phyloP scores from a whole-genome alignment of 2,888 invertebrate species.

The Meteorus colon region DNA sequence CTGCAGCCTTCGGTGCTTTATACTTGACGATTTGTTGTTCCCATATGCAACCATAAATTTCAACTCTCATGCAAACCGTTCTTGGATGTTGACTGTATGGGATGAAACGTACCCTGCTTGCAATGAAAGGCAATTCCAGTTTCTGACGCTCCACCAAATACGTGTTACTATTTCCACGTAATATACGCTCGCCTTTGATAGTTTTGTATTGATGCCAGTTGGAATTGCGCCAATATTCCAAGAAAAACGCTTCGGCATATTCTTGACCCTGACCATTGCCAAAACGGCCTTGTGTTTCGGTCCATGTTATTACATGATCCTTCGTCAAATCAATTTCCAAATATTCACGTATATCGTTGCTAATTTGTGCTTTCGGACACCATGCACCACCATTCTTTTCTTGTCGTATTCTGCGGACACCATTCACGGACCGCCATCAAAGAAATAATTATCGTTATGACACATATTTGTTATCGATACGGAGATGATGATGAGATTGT shows the following conservation, averaged over 20 bases:
- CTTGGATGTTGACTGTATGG: constrained; percentile 90
- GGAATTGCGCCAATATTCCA: constrained; percentile 86
- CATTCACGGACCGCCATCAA: no score
- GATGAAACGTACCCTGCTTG: constrained; percentile 89
- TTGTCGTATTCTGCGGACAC: constrained; percentile 79
- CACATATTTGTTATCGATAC: no score
- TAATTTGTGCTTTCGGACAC: constrained; percentile 90
- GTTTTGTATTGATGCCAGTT: constrained; percentile 89
- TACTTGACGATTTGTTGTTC: constrained; percentile 81
- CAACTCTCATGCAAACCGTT: constrained; percentile 94
- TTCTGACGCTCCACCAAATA: constrained; percentile 82
- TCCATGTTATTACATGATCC: constrained; percentile 86
- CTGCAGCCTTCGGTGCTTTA: constrained; percentile 80
- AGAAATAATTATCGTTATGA: not conserved
- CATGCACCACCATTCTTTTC: constrained; percentile 93
- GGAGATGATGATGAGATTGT: no score
- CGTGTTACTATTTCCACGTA: constrained; percentile 85
- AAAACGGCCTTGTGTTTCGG: constrained; percentile 92
- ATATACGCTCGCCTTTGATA: constrained; percentile 82
- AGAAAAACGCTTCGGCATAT: constrained; percentile 86
- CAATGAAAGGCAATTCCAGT: constrained; percentile 89
- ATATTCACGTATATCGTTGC: constrained; percentile 85
- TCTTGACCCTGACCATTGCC: constrained; percentile 94
- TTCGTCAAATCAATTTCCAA: constrained; percentile 86
- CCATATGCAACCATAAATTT: constrained; percentile 90